Conservation (phyloP, 2,888 invertebrate species). For the Oxystoma pomonae region DNA sequence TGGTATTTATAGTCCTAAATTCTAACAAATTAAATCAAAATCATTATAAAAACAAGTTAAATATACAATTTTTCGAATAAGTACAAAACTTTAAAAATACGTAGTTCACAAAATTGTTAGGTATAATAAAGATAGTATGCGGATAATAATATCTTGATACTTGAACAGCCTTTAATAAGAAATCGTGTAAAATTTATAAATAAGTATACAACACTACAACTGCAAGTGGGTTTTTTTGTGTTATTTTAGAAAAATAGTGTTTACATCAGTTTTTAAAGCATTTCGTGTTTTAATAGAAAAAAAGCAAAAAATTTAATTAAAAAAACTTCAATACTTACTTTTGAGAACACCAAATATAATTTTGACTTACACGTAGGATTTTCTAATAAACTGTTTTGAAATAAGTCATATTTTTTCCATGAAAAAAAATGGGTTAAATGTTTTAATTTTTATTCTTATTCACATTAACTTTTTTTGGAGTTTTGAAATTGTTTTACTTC, state of each 20-base stretch:
- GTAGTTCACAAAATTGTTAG: background rate
- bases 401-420: no score
- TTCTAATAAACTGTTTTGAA: background rate
- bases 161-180: constrained; percentile 24
- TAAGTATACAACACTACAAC: constrained; percentile 4
- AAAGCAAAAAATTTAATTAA: background rate
- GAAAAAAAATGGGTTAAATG: no score
- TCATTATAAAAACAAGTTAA: no score
- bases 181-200: constrained; percentile 16
- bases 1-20: no score
- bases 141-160: constrained; percentile 40
- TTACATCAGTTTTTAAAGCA: background rate
- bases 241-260: background rate
- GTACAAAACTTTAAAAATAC: no score
- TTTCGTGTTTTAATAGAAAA: background rate
- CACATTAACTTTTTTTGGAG: no score
- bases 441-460: no score
- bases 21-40: no score
- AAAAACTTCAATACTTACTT: background rate
- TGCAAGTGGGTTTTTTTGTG: background rate
- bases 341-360: no score
- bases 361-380: no score
- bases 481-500: no score
- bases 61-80: no score
- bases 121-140: constrained; percentile 11